Evolutionary conservation across 2,888 invertebrate genomes (phyloP).

Genomic region (Chydorus sphaericus): DNA sequence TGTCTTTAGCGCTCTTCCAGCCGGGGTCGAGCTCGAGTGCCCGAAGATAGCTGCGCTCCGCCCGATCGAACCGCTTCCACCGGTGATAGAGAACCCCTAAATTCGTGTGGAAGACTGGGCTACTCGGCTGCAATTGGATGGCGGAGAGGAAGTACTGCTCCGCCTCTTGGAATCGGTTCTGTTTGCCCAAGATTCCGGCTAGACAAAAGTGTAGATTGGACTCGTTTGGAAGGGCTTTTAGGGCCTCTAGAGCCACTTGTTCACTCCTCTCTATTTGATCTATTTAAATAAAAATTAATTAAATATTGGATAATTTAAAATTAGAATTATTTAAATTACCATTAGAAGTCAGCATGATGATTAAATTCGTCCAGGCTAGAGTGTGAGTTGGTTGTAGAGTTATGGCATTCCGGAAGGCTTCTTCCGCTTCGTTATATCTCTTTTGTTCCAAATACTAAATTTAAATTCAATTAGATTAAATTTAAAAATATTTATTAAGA

Average conservation of each 20-base stretch:
- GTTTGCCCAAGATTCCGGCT: constrained; percentile 77
- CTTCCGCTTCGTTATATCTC: constrained; percentile 53
- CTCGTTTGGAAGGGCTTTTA: constrained; percentile 53
- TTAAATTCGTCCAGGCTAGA: constrained; percentile 81
- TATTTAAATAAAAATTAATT: constrained; percentile 23
- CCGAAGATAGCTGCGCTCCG: constrained; percentile 54
- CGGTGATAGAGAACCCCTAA: constrained; percentile 86
- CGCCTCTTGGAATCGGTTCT: constrained; percentile 56
- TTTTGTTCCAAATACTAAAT: constrained; percentile 61
- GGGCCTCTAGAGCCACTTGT: constrained; percentile 49
- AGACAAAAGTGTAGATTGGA: constrained; percentile 69
- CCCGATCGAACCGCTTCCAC: constrained; percentile 62
- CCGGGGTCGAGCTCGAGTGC: constrained; percentile 58
- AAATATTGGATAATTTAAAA: not conserved
- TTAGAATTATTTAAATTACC: constrained; percentile 30
- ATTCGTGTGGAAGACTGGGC: constrained; percentile 76
- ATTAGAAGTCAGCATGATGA: constrained; percentile 66
- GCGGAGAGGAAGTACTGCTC: constrained; percentile 66
- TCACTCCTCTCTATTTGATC: constrained; percentile 53
- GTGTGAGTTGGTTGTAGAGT: constrained; percentile 57
- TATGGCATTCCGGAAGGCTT: constrained; percentile 70
- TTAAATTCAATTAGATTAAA: not conserved
- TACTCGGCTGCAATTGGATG: constrained; percentile 45
- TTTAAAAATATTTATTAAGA: not conserved
- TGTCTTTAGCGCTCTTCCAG: constrained; percentile 50